Evolutionary conservation across 1,140 invertebrate species (phyloP), one percentile per base, ranked within the genome.

Genomic region (Drosophila sproati): DNA sequence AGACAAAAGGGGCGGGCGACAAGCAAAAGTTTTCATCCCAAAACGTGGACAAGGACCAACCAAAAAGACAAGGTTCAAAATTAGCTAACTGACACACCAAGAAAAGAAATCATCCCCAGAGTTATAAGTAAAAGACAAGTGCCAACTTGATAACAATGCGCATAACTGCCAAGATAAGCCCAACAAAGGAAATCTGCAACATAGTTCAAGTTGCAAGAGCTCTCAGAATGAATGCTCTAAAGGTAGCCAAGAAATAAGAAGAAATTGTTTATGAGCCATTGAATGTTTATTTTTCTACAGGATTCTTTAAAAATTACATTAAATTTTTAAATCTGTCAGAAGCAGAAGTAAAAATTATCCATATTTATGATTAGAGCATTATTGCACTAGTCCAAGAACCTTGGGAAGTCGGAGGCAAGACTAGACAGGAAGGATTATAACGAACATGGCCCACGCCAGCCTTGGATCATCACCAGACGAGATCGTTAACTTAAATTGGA

Each of bases 41-140:
- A 61, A 62, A 57, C 64, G 48, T 69, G 78, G 67, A 74, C 77
- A 76, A 80, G 56, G 32, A 54, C 31, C 39, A 47, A 29, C 4
- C 7, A 47, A 78, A 78, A 8, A 39, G 37, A 35, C 20, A 10
- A 62, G 29, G 47, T 39, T 61, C 12, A 28, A 73, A 82, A 82
- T 82, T 83, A 83, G 76, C 75, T 34, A 82, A 74, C 62, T 82
- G 20, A 20, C 69, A 43, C 47, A 41, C 45, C 45, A 45, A 29
- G 51, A 39, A 62, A 76, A 73, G 56, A 51, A 80, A 60, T 61
- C 69, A 45, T 73, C 70, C 71, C 77, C 29, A 66, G 78, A 76
- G 72, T 72, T 73, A 78, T 73, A 67, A 67, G 69, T 55, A 63
- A 35, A 45, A 12, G 74, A 69, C 73, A 73, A 82, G 68, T 60